Conservation (phyloP, 2,888 invertebrate species). For the Pandemis heparana region DNA sequence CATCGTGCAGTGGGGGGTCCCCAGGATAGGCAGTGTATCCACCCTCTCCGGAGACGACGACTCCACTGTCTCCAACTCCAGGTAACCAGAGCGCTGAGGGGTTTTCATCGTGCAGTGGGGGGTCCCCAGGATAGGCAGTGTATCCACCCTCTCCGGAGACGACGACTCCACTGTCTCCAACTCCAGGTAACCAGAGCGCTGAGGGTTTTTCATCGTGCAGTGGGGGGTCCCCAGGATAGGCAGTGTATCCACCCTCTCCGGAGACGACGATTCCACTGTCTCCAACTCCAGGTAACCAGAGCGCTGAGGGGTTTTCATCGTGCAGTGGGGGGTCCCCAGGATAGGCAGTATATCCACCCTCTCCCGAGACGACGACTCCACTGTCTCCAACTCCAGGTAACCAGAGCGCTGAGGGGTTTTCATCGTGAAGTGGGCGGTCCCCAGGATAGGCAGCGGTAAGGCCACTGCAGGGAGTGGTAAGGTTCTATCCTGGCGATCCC, state of each 20-base stretch:
- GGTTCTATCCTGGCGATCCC: too few species aligned
- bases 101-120: too few species aligned
- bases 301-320: background rate
- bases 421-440: too few species aligned
- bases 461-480: too few species aligned
- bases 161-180: constrained; percentile 54
- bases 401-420: background rate
- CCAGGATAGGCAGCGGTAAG: too few species aligned
- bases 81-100: constrained; percentile 47
- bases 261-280: constrained; percentile 55
- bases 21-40: too few species aligned
- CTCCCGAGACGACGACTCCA: constrained; percentile 58
- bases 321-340: too few species aligned
- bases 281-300: constrained; percentile 53
- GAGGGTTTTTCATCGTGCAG: background rate
- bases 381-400: constrained; percentile 53
- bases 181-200: constrained; percentile 50
- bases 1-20: too few species aligned
- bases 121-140: too few species aligned
- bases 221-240: too few species aligned
- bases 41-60: constrained; percentile 58
- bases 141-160: constrained; percentile 57
- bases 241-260: constrained; percentile 56
- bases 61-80: constrained; percentile 50
- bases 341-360: constrained; percentile 55